These are phyloP conservation scores for Watsonalla cultraria DNA, from an alignment of 2,888 invertebrate genomes.

Conservation along the genomic window DNA sequence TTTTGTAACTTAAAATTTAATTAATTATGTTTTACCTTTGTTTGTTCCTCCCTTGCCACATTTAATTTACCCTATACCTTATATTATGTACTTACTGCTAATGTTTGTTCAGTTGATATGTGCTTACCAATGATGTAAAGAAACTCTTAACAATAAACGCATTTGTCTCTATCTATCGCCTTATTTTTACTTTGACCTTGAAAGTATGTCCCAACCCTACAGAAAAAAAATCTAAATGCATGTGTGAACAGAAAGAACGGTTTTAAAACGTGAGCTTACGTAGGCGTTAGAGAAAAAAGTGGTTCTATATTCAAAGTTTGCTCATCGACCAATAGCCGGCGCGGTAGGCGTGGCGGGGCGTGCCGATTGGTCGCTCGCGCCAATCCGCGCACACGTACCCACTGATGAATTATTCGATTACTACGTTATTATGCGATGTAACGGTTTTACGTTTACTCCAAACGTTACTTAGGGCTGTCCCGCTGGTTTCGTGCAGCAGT, in stretches of 20 bases:
- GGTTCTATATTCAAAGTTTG: constrained; percentile 76
- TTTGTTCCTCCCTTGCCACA: no score
- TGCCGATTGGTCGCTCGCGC: constrained; percentile 52
- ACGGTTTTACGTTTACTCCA: constrained; percentile 24
- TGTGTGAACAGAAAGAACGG: constrained; percentile 22
- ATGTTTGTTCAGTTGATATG: no score
- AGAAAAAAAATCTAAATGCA: constrained; percentile 7
- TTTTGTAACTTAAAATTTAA: no score
- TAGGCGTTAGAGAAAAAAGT: constrained; percentile 75
- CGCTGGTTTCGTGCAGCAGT: background rate
- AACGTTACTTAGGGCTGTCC: constrained; percentile 7
- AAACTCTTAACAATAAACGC: no score
- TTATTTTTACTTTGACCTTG: background rate
- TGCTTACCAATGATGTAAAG: no score
- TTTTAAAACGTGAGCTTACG: constrained; percentile 47
- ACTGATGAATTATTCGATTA: constrained; percentile 60
- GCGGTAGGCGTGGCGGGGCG: constrained; percentile 66
- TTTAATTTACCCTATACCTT: no score
- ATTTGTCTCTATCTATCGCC: constrained; percentile 1
- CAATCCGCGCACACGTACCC: constrained; percentile 31
- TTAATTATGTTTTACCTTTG: no score
- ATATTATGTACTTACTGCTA: no score
- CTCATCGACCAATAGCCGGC: constrained; percentile 62
- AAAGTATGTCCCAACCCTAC: constrained; percentile 7
- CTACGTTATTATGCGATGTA: constrained; percentile 51